These are phyloP conservation scores for Chloroceryle aenea DNA, from an alignment of 2,113 vertebrate species.

Conservation along the genomic window DNA sequence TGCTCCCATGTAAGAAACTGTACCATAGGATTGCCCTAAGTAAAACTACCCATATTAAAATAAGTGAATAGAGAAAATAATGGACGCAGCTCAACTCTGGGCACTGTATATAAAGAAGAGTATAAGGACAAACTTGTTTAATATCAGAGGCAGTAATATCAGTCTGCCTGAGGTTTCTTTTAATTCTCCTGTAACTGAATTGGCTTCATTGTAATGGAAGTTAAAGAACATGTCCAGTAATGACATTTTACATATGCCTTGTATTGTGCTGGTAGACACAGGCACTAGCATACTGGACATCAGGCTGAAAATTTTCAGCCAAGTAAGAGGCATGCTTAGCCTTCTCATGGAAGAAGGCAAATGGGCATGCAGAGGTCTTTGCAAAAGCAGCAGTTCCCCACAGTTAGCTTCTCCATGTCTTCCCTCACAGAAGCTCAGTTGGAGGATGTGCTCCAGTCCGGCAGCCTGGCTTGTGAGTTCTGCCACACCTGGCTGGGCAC, in stretches of 20 bases:
- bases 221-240: background rate
- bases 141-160: background rate
- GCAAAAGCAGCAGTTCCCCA: background rate
- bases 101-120: background rate
- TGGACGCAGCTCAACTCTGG: background rate
- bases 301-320: background rate
- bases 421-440: background rate
- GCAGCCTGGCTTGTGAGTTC: background rate
- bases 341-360: background rate
- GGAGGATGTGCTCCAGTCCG: background rate
- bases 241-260: accelerated
- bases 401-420: background rate
- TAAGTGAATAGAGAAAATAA: background rate
- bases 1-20: background rate
- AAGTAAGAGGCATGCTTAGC: background rate
- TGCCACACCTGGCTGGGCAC: background rate
- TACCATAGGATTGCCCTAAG: background rate
- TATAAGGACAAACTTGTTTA: background rate
- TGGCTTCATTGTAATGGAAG: background rate
- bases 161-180: background rate
- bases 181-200: background rate
- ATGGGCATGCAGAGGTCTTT: background rate
- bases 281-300: background rate
- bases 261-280: background rate
- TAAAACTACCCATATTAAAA: background rate